Evolutionary conservation across 2,888 invertebrate genomes (phyloP), one percentile per base, ranked within the genome.

Genomic region (Campaea margaritaria): DNA sequence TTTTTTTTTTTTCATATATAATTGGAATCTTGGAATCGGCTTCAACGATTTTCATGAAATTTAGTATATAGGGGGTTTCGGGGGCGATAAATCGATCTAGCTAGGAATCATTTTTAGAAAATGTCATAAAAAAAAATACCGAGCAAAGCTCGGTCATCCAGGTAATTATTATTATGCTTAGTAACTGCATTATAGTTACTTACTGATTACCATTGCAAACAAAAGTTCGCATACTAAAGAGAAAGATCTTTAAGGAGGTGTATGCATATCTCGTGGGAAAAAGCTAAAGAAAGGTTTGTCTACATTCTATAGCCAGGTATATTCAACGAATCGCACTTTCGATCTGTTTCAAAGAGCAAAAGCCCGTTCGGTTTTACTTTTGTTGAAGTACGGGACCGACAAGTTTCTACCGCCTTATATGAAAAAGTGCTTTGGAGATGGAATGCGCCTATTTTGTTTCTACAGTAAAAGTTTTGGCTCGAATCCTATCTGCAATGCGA

Each of bases 291-390:
- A 53, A 15, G 16, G 15, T 10, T 14, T 27, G 34, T 41, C 15
- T 34, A 21, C 36, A 58, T 65, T 67, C 49, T 68, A 71, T 66
- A 67, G 63, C 50, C 62, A 67, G 21, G 21, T n/a, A n/a, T n/a
- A n/a, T 64, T 34, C 54, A 62, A 72, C 68, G 61, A 73, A 76
- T 77, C 73, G 63, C 67, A 79, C 77, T 80, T 79, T 80, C 79
- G 72, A 77, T 78, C 76, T 58, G 15, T 59, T 66, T 45, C 49
- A 46, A 73, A 73, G 72, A 61, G 66, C 73, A 71, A 72, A 67
- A 50, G 50, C 62, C 44, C 51, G 56, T 62, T 73, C 67, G 62
- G 72, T 73, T 77, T 74, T 78, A 77, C 75, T 75, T 76, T 79
- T 75, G 72, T 75, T 72, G 55, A 67, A 50, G 61, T 50, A 66